Percentiles rank a stretch among this genome's conserved stretches.
Conservation (phyloP, 2,888 invertebrate genomes). For the Pedicia rivosa region DNA sequence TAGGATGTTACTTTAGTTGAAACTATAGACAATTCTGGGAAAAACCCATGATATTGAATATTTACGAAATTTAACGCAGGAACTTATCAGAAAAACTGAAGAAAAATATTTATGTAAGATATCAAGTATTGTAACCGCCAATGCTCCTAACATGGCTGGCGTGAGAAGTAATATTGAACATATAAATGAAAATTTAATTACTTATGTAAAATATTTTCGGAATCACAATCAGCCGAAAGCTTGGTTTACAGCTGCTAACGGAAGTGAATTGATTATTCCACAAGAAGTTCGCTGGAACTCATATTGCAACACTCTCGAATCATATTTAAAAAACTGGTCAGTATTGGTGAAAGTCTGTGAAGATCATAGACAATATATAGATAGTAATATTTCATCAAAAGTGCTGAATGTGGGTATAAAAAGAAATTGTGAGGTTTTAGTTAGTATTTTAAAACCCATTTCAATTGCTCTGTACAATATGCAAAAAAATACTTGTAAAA, state of each 20-base stretch:
- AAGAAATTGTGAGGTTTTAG: neutral
- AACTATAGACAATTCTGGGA: neutral
- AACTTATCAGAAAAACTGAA: neutral
- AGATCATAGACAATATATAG: neutral
- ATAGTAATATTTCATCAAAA: slow-evolving; percentile 1
- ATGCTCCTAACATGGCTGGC: slow-evolving; percentile 3
- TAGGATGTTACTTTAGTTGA: neutral
- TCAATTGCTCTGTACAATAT: slow-evolving; percentile 1
- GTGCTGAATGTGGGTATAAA: slow-evolving; percentile 1
- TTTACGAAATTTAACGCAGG: neutral
- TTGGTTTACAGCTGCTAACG: too few relatives aligned
- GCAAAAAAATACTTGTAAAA: neutral
- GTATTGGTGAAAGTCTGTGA: neutral
- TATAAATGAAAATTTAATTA: neutral
- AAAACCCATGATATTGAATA: slow-evolving; percentile 1
- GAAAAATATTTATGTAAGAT: neutral
- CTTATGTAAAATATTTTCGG: too few relatives aligned
- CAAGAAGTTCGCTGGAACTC: slow-evolving; percentile 1
- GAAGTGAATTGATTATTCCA: too few relatives aligned
- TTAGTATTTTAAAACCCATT: neutral
- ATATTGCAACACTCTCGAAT: neutral
- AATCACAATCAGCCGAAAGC: too few relatives aligned
- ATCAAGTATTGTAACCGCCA: slow-evolving; percentile 2
- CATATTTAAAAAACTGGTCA: slow-evolving; percentile 1
- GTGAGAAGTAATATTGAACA: slow-evolving; percentile 1